Percentiles rank a stretch among this genome's conserved stretches.
These are phyloP conservation scores for Oryzias dopingdopingensis DNA, from an alignment of 2,797 vertebrate species.

Conservation along the genomic window DNA sequence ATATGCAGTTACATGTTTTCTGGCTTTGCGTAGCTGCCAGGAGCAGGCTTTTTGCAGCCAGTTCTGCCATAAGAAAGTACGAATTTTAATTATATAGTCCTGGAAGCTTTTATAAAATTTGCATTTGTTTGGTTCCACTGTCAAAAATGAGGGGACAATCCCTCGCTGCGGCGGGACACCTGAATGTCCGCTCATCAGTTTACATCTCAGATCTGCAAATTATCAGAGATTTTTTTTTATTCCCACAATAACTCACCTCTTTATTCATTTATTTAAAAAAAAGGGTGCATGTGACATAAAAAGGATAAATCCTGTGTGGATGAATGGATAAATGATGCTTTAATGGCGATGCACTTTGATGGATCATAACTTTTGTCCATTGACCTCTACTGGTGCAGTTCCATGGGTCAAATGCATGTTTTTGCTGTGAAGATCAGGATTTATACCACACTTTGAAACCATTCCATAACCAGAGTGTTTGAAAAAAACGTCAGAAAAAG, in stretches of 20 bases:
- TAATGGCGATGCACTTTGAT: not conserved
- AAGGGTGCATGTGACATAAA: not conserved
- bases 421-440: no score
- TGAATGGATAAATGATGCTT: not conserved
- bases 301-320: not conserved
- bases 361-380: not conserved
- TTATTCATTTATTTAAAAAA: not conserved
- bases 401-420: not conserved
- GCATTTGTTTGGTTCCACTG: conserved; percentile 6
- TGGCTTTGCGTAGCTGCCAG: conserved; percentile 2
- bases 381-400: not conserved
- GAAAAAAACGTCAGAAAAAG: no score
- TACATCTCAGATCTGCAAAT: not conserved
- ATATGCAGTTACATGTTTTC: conserved; percentile 28
- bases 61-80: conserved; percentile 1
- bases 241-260: not conserved
- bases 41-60: conserved; percentile 15
- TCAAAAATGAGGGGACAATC: conserved; percentile 2
- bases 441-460: no score
- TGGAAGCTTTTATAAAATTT: conserved; percentile 1
- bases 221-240: not conserved
- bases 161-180: not conserved
- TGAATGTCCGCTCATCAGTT: not conserved
- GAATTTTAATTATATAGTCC: not conserved
- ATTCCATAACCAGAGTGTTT: no score